These are phyloP conservation scores for Drosophila ustulata DNA, from an alignment of 2,888 invertebrate species.

Conservation along the genomic window DNA sequence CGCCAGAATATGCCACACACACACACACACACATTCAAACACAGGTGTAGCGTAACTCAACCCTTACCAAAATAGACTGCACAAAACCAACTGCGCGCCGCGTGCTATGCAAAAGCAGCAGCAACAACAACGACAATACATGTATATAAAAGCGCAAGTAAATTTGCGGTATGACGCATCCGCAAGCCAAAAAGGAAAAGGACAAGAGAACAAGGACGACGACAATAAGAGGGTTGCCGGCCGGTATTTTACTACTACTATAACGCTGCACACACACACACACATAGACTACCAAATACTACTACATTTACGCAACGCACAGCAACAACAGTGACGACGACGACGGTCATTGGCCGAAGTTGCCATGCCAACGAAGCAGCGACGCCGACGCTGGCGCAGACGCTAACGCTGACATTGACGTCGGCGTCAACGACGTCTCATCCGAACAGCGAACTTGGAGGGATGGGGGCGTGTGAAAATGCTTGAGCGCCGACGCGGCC, in stretches of 20 bases:
- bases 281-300: slow-evolving; percentile 18
- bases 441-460: slow-evolving; percentile 10
- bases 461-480: slow-evolving; percentile 70
- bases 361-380: slow-evolving; percentile 67
- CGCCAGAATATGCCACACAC: slow-evolving; percentile 55
- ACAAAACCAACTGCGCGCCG: slow-evolving; percentile 55
- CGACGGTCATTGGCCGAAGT: slow-evolving; percentile 76
- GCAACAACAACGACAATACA: slow-evolving; percentile 13
- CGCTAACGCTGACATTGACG: slow-evolving; percentile 23
- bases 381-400: slow-evolving; percentile 24
- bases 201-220: slow-evolving; percentile 59
- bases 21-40: slow-evolving; percentile 37
- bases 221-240: slow-evolving; percentile 65
- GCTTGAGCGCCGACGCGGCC: slow-evolving; percentile 58
- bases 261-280: background rate
- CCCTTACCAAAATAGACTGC: slow-evolving; percentile 58
- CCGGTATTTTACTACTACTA: slow-evolving; percentile 50
- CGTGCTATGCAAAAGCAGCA: slow-evolving; percentile 27
- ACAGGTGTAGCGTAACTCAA: slow-evolving; percentile 63
- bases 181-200: slow-evolving; percentile 31
- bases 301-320: slow-evolving; percentile 47
- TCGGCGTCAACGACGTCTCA: slow-evolving; percentile 28
- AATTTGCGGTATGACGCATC: slow-evolving; percentile 75
- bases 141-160: slow-evolving; percentile 71
- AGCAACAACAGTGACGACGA: slow-evolving; percentile 43